A percentile compares a stretch with the other conserved stretches of the same genome.
Evolutionary conservation across 2,888 invertebrate species (phyloP).

Genomic region (Temnothorax ravouxi): DNA sequence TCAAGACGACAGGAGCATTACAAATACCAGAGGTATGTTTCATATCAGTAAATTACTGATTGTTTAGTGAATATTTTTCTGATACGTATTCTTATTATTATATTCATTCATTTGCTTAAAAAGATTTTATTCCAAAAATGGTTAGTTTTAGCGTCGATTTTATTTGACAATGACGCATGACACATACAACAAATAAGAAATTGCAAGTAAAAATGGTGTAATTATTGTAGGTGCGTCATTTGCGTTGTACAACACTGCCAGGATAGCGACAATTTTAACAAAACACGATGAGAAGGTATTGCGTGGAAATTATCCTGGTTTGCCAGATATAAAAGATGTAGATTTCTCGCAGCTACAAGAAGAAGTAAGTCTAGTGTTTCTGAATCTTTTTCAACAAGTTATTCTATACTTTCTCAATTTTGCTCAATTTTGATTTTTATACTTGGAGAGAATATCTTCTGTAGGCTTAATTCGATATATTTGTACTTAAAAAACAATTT

Average conservation of each 20-base stretch:
- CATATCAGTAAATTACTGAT: constrained; percentile 7
- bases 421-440: background rate
- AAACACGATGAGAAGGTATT: constrained; percentile 89
- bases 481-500: constrained; percentile 26
- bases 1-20: constrained; percentile 82
- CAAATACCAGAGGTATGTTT: constrained; percentile 88
- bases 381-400: background rate
- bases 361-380: constrained; percentile 87
- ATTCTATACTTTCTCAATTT: background rate
- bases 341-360: constrained; percentile 90
- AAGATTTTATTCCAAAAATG: background rate
- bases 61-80: background rate
- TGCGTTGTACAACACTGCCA: constrained; percentile 92
- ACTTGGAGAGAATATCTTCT: background rate
- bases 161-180: background rate
- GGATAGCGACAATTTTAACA: constrained; percentile 90
- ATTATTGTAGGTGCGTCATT: constrained; percentile 90
- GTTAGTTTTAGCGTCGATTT: background rate
- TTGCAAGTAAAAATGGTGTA: background rate
- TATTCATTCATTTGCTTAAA: background rate
- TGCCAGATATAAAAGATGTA: constrained; percentile 88
- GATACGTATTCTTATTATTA: background rate
- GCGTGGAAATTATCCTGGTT: constrained; percentile 88
- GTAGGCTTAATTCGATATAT: background rate
- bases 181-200: background rate